These are phyloP conservation scores for Notoglanidium macrostoma DNA, from an alignment of 2,797 vertebrate genomes.

Conservation along the genomic window DNA sequence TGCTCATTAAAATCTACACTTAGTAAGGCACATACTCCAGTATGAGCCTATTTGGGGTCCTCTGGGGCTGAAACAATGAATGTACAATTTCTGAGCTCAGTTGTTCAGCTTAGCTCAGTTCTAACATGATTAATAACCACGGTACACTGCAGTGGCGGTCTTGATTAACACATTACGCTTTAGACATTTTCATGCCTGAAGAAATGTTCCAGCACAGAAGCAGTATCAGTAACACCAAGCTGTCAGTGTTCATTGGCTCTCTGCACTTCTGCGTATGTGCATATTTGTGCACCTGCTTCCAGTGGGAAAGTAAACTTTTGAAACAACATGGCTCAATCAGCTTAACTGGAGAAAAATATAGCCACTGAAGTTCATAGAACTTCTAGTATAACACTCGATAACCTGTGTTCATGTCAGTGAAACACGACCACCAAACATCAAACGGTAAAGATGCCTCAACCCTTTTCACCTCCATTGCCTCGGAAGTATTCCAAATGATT, in stretches of 20 bases:
- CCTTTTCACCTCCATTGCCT: slow-evolving; percentile 15
- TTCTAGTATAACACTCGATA: not conserved
- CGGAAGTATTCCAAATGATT: not conserved
- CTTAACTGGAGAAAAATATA: not conserved
- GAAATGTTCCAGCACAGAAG: slow-evolving; percentile 4
- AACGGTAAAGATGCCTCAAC: not conserved
- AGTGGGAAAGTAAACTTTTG: not conserved
- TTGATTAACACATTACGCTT: slow-evolving; percentile 12
- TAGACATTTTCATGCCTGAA: not conserved
- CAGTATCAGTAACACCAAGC: slow-evolving; percentile 2
- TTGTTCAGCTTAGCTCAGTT: not conserved
- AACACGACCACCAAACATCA: slow-evolving; percentile 9
- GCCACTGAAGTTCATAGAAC: no score
- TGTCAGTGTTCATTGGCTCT: slow-evolving; percentile 2
- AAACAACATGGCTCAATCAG: not conserved
- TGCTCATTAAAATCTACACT: slow-evolving; percentile 3
- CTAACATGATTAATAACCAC: slow-evolving; percentile 16
- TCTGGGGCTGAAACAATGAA: slow-evolving; percentile 16
- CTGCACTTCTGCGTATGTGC: not conserved
- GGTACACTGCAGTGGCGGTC: not conserved
- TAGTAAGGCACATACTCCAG: slow-evolving; percentile 1
- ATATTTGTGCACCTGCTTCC: not conserved
- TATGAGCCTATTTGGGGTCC: not conserved
- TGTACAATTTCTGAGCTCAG: not conserved
- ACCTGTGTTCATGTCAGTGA: not conserved